A percentile compares a stretch with the other conserved stretches of the same genome.
phyloP scores from a whole-genome alignment of 2,113 vertebrate genomes.

The Tachysurus vachellii region DNA sequence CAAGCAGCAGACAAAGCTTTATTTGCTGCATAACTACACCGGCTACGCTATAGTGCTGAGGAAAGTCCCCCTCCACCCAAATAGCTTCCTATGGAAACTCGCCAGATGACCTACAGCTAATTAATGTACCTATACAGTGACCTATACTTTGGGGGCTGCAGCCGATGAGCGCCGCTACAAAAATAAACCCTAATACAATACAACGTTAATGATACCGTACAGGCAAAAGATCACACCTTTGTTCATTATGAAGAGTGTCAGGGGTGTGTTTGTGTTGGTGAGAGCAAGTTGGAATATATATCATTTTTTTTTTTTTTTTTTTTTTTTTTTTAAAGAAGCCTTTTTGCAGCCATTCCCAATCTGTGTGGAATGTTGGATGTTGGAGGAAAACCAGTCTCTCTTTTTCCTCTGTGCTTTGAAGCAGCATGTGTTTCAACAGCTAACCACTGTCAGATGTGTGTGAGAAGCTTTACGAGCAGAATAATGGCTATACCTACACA shows the following conservation, averaged over 20 bases:
- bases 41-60: background rate
- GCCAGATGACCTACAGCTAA: background rate
- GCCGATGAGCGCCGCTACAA: background rate
- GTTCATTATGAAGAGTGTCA: conserved; percentile 31
- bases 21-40: background rate
- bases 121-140: background rate
- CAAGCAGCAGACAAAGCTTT: background rate
- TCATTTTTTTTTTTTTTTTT: too few relatives aligned
- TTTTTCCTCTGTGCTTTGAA: conserved; percentile 70
- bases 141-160: background rate
- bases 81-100: background rate
- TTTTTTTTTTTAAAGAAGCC: conserved; percentile 41
- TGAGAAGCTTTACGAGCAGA: conserved; percentile 72
- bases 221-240: background rate
- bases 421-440: conserved; percentile 71
- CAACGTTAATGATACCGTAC: background rate
- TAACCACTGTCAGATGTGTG: conserved; percentile 82
- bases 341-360: conserved; percentile 60
- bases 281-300: conserved; percentile 56
- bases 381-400: conserved; percentile 58
- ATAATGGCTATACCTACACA: conserved; percentile 74
- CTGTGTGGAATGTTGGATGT: conserved; percentile 66
- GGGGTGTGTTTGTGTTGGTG: conserved; percentile 58
- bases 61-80: background rate
- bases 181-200: background rate